Evolutionary conservation across 2,888 invertebrate genomes (phyloP), one percentile per base, ranked within the genome.

Genomic region (Hoplodrina ambigua): DNA sequence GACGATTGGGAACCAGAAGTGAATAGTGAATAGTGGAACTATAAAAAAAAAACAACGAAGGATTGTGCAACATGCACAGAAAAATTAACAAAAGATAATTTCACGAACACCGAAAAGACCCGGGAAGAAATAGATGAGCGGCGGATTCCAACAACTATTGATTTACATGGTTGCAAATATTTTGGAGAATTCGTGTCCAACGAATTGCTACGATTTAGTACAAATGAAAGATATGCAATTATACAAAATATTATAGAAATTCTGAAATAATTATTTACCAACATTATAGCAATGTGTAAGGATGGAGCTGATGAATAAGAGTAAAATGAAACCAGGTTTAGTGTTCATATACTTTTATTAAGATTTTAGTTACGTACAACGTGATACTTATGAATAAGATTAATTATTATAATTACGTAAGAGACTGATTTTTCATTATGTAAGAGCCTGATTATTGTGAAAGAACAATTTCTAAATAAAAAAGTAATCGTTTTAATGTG

Each of bases 361-460:
- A 60, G 49, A 70, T 63, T 63, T 69, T 69, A 64, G 53, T 70
- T 65, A 61, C 60, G 64, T 67, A 67, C 67, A 72, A 72, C 58
- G 62, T 72, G 62, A 53, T 72, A 72, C n/a, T n/a, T n/a, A n/a
- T n/a, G n/a, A n/a, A n/a, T n/a, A n/a, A n/a, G n/a, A n/a, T n/a
- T n/a, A n/a, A n/a, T n/a, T n/a, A n/a, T n/a, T n/a, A n/a, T n/a
- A n/a, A n/a, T n/a, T n/a, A n/a, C n/a, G n/a, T n/a, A n/a, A n/a
- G n/a, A n/a, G n/a, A n/a, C n/a, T n/a, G n/a, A n/a, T n/a, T n/a
- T n/a, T n/a, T n/a, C n/a, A n/a, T n/a, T n/a, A n/a, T n/a, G n/a
- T n/a, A n/a, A n/a, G n/a, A n/a, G n/a, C n/a, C n/a, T n/a, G n/a
- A n/a, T n/a, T n/a, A n/a, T n/a, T n/a, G n/a, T n/a, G n/a, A n/a